Base-by-base conservation (phyloP, 2,888 invertebrate genomes). In the Adineta ricciae region DNA sequence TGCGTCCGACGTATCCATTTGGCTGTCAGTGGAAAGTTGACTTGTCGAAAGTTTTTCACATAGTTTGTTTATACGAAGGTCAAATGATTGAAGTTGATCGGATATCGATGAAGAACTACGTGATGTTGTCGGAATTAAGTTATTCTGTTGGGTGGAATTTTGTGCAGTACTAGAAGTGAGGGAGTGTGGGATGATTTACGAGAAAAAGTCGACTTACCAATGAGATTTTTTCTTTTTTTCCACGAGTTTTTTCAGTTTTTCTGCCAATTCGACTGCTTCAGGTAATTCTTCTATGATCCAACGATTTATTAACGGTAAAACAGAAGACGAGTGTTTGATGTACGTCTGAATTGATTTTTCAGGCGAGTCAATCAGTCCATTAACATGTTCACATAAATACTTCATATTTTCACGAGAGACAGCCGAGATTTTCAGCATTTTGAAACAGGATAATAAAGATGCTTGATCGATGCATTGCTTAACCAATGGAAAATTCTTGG, bases 181-280 rank as follows among this genome's bases (percentile, higher is more conserved):
- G 19, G 14, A 9, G 19, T 50, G 50, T 50, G 19, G 9, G 50
- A 50, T 16, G 19, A 50, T 50, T 2, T 50, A 50, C 19, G 19
- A 19, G 24, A 21, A 16, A 21, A 21, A 52, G 5, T 64, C 16
- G 38, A 78, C 4, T 38, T 78, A 78, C 78, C n/a, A 8, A 41
- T 41, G 78, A 0, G 64, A 64, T 64, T 64, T 64, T 78, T n/a
- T 78, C 78, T 78, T 78, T 78, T 78, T 78, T 41, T 78, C 78
- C 11, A 41, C 9, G 1, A 78, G 4, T n/a, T 78, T 78, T 78
- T 24, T 78, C 14, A 78, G 41, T 78, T 38, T 78, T 78, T 78
- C 41, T n/a, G 41, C 78, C 38, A 78, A 41, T 78, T 78, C 9
- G n/a, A 78, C 41, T 3, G 78, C 78, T 11, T 78, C 78, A 0